A percentile compares a stretch with the other conserved stretches of the same genome.
Conservation (phyloP, 2,113 vertebrate genomes). For the Neogale vison region DNA sequence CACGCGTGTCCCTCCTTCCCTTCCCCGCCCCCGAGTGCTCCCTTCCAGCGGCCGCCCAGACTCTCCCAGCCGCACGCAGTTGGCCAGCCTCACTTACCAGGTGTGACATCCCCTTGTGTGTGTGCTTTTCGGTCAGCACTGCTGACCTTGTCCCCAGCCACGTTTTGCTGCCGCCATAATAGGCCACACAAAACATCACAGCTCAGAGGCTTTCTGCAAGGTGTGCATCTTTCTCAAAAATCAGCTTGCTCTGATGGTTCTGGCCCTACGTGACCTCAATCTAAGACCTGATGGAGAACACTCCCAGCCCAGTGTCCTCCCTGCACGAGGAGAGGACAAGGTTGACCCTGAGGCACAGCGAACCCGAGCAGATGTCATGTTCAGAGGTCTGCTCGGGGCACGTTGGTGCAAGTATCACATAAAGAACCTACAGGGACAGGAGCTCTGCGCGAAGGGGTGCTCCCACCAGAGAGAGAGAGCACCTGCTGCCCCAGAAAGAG, state of each 20-base stretch:
- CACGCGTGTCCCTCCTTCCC: not conserved
- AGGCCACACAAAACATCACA: not conserved
- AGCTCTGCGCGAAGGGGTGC: not conserved
- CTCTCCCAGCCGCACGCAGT: not conserved
- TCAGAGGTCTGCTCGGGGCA: not conserved
- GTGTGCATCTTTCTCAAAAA: not conserved
- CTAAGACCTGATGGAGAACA: too few species aligned
- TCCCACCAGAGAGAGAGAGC: not conserved
- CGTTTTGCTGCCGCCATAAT: too few species aligned
- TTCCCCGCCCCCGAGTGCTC: not conserved
- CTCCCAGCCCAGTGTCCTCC: not conserved
- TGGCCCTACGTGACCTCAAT: not conserved
- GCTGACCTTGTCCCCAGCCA: too few species aligned
- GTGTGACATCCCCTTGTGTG: not conserved
- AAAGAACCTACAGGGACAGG: not conserved
- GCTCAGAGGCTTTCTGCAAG: not conserved
- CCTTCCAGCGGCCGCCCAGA: not conserved
- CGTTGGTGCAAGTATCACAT: too few species aligned
- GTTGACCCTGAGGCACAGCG: not conserved
- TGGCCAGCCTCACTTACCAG: not conserved
- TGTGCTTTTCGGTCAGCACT: too few species aligned
- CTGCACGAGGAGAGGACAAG: not conserved
- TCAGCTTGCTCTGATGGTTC: not conserved
- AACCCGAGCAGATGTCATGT: not conserved
- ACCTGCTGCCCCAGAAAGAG: not conserved